A percentile compares a stretch with the other conserved stretches of the same genome.
phyloP scores from a whole-genome alignment of 2,797 vertebrate species.

The Anolis apletophallus region DNA sequence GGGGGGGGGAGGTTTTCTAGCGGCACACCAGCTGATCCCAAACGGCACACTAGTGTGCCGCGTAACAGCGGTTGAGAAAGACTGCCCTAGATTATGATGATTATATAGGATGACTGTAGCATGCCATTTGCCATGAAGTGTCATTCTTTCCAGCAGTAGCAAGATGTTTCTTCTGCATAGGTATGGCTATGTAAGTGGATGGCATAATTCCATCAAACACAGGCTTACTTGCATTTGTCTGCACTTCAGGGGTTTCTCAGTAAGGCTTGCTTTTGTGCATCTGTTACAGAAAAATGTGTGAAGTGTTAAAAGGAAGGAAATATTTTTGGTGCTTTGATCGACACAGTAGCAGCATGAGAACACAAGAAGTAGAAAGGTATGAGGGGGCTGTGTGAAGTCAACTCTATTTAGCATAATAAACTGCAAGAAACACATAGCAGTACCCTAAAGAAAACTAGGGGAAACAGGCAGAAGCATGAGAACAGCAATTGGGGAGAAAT shows the following conservation, averaged over 20 bases:
- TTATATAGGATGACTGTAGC: not conserved
- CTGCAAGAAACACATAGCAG: too few species aligned
- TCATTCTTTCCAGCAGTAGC: not conserved
- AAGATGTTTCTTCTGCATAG: not conserved
- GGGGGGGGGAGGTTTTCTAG: too few species aligned
- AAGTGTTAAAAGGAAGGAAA: slow-evolving; percentile 4
- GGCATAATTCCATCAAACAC: not conserved
- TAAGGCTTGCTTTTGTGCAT: not conserved
- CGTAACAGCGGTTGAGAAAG: too few species aligned
- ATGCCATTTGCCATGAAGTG: not conserved
- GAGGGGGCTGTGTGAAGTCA: not conserved
- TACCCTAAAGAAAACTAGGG: not conserved
- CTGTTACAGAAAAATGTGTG: not conserved
- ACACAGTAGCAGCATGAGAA: not conserved
- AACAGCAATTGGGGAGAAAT: not conserved
- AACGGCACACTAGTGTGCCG: too few species aligned
- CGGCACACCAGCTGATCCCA: too few species aligned
- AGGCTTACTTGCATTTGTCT: not conserved
- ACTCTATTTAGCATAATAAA: too few species aligned
- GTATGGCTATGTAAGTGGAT: not conserved
- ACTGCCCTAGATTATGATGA: not conserved
- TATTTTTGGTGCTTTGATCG: not conserved
- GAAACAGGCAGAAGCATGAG: not conserved
- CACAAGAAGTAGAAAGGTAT: not conserved
- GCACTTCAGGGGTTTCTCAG: not conserved